phyloP scores from a whole-genome alignment of 2,113 vertebrate genomes.

The Phocoena phocoena region DNA sequence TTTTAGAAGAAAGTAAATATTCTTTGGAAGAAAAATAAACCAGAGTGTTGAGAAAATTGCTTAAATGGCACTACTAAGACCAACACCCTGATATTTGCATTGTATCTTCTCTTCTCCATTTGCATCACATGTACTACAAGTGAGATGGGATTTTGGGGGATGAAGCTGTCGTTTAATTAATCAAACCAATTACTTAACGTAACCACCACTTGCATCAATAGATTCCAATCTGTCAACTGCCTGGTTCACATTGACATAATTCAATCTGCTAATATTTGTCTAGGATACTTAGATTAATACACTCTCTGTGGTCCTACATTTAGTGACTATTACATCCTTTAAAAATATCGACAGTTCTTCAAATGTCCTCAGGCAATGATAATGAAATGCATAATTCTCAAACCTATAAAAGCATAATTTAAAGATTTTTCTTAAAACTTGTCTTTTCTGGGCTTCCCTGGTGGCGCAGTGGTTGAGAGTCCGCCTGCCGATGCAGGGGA shows the following conservation, averaged over 20 bases:
- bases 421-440: neutral
- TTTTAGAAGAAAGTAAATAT: neutral
- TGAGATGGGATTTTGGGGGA: neutral
- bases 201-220: neutral
- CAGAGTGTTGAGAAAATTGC: neutral
- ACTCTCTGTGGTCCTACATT: neutral
- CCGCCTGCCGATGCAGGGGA: no score
- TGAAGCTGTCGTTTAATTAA: neutral
- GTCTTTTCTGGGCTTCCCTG: neutral
- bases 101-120: neutral
- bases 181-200: conserved; percentile 41
- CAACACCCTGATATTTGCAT: neutral
- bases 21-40: neutral
- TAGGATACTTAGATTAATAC: conserved; percentile 34
- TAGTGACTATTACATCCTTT: neutral
- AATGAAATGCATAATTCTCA: conserved; percentile 10
- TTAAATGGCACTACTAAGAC: neutral
- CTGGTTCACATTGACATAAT: neutral
- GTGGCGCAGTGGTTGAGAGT: no score
- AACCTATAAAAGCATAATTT: neutral
- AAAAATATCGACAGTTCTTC: neutral
- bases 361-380: neutral
- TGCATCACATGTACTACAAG: neutral
- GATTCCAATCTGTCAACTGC: neutral
- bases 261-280: neutral